Conservation (phyloP, 2,113 vertebrate genomes). For the Natator depressus region DNA sequence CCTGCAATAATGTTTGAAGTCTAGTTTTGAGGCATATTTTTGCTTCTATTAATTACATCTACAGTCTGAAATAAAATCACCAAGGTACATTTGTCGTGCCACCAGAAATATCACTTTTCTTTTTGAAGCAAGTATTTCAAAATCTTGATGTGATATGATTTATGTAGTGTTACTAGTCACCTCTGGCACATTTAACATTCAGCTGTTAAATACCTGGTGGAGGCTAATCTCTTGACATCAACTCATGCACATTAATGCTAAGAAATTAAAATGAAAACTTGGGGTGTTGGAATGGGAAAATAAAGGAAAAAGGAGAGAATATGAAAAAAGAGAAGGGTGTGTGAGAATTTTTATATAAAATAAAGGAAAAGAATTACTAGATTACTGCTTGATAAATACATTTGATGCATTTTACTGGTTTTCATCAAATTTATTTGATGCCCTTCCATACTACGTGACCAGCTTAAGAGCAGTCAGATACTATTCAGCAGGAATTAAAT, state of each 20-base stretch:
- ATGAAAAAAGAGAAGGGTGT: neutral
- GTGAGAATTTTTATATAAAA: neutral
- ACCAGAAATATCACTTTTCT: neutral
- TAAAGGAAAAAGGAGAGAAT: neutral
- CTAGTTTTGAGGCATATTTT: neutral
- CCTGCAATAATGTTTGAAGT: neutral
- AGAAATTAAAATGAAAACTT: neutral
- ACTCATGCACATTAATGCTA: neutral
- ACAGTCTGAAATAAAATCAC: neutral
- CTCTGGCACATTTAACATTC: neutral
- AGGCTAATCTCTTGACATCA: neutral
- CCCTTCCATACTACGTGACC: neutral
- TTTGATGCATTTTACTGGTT: neutral
- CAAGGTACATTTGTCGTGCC: accelerated
- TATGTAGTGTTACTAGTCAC: neutral
- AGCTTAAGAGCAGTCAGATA: neutral
- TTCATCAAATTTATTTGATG: neutral
- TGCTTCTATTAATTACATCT: neutral
- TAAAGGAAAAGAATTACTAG: neutral
- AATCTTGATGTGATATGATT: neutral
- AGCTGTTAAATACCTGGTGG: neutral
- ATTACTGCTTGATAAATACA: neutral
- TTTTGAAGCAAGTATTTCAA: neutral
- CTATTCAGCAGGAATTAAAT: neutral
- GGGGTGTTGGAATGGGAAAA: neutral